Evolutionary conservation across 2,113 vertebrate species (phyloP).

Genomic region (Cynocephalus volans): DNA sequence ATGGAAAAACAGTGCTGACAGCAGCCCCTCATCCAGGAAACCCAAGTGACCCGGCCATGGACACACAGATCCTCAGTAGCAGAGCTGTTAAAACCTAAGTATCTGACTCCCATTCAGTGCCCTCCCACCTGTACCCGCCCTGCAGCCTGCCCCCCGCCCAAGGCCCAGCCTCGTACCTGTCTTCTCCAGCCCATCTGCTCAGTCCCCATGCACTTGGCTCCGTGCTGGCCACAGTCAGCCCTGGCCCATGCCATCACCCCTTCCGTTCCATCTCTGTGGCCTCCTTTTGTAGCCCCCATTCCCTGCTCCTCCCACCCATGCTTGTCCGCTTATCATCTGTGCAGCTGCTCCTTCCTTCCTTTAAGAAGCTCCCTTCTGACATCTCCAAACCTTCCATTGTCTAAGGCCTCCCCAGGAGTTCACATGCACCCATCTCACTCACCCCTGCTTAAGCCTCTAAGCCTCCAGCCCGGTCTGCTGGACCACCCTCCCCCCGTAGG

Average conservation of each 20-base stretch:
- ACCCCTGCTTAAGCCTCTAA: neutral
- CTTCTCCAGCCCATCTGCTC: neutral
- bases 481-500: neutral
- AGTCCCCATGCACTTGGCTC: neutral
- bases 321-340: neutral
- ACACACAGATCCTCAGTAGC: neutral
- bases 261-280: neutral
- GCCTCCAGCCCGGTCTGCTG: neutral
- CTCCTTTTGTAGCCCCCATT: neutral
- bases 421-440: rapidly evolving
- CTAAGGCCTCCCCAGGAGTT: no score
- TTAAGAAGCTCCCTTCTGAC: neutral
- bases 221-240: rapidly evolving
- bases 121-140: no score
- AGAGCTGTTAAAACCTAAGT: neutral
- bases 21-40: no score
- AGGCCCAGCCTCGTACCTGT: rapidly evolving
- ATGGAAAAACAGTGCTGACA: rapidly evolving
- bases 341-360: neutral
- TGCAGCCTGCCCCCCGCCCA: neutral
- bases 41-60: neutral
- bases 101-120: neutral
- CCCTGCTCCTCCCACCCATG: no score
- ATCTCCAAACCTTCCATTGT: neutral
- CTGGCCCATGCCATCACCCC: neutral